Evolutionary conservation across 2,797 vertebrate species (phyloP).

Genomic region (Hyperoplus lanceolatus): DNA sequence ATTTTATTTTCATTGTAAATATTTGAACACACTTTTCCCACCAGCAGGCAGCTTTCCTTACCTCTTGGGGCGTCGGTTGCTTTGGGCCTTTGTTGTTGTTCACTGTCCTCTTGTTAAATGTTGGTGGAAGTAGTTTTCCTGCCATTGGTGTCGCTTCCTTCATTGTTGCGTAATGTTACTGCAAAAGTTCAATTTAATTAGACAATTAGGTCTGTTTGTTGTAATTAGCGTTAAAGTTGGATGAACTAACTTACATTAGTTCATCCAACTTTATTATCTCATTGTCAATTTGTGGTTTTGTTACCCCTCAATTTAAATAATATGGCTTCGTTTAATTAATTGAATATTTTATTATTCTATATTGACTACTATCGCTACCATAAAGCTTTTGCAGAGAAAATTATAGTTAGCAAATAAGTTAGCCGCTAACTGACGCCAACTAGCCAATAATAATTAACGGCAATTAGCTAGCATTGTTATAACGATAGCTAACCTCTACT

Average conservation of each 20-base stretch:
- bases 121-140: slow-evolving; percentile 31
- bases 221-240: too few relatives aligned
- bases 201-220: not conserved
- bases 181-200: slow-evolving; percentile 25
- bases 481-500: not conserved
- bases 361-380: not conserved
- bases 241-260: too few relatives aligned
- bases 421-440: not conserved
- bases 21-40: not conserved
- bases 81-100: slow-evolving; percentile 45
- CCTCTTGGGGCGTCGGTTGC: slow-evolving; percentile 60
- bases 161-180: slow-evolving; percentile 45
- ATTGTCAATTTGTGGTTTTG: too few relatives aligned
- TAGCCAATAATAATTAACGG: not conserved
- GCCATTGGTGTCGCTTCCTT: slow-evolving; percentile 40
- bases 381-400: not conserved
- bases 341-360: not conserved
- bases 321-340: not conserved
- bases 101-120: slow-evolving; percentile 28
- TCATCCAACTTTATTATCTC: too few relatives aligned
- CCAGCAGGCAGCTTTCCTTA: slow-evolving; percentile 31
- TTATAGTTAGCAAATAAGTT: slow-evolving; percentile 12
- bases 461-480: not conserved
- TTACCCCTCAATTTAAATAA: not conserved
- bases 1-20: too few relatives aligned